Conservation (phyloP, 2,113 vertebrate species). For the Mastomys natalensis region DNA sequence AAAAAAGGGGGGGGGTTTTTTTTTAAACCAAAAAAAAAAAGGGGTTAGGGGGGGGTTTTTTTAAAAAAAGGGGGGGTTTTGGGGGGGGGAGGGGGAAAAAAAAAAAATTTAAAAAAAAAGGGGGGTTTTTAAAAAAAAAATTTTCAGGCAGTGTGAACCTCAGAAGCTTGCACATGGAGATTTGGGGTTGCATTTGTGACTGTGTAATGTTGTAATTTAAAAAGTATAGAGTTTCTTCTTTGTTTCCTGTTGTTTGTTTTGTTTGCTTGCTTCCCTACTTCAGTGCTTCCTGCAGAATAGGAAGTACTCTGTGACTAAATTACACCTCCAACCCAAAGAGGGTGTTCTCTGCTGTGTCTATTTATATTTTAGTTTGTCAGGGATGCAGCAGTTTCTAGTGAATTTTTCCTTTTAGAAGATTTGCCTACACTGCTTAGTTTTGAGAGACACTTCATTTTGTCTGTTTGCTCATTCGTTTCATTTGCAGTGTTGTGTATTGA, state of each 20-base stretch:
- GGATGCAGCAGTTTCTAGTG: not conserved
- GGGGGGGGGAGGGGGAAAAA: no score
- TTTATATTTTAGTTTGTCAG: conserved; percentile 36
- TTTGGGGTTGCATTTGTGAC: conserved; percentile 5
- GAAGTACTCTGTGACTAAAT: not conserved
- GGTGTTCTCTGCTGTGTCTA: conserved; percentile 26
- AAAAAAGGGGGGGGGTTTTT: no score
- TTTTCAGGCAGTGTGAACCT: no score
- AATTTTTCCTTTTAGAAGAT: not conserved
- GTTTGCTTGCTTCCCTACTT: not conserved
- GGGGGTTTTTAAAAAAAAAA: no score
- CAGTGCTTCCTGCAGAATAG: not conserved
- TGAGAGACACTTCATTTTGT: not conserved
- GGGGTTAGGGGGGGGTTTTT: no score
- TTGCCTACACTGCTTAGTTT: not conserved
- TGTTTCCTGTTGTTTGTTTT: not conserved
- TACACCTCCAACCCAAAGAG: not conserved
- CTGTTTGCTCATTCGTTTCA: not conserved
- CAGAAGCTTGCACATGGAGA: conserved; percentile 9
- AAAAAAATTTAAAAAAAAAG: no score
- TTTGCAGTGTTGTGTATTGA: not conserved
- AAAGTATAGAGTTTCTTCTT: not conserved
- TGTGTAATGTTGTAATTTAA: conserved; percentile 29
- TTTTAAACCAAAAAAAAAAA: no score
- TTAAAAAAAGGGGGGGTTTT: no score